Evolutionary conservation across 1,140 invertebrate genomes (phyloP).

Genomic region (Panonychus citri): DNA sequence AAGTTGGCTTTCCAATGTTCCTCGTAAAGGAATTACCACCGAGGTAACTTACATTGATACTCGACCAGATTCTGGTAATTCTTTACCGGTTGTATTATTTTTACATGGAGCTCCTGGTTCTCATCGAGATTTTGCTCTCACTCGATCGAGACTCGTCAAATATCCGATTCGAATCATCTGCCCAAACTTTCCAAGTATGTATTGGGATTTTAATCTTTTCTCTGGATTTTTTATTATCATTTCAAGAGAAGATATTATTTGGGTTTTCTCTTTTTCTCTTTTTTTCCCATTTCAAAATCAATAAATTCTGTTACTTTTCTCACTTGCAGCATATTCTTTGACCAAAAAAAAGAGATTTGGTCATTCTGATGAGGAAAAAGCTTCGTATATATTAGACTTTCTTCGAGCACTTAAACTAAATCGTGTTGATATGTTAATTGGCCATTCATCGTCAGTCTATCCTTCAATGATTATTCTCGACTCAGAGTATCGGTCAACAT

Average conservation of each 20-base stretch:
- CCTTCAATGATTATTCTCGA: constrained; percentile 6
- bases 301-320: constrained; percentile 1
- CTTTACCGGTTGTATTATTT: background rate
- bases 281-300: background rate
- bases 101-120: constrained; percentile 6
- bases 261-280: background rate
- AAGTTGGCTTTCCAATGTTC: background rate
- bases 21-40: background rate
- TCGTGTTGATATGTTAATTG: constrained; percentile 10
- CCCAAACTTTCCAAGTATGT: constrained; percentile 1
- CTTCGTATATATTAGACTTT: constrained; percentile 12
- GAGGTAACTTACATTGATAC: constrained; percentile 5
- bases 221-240: no score
- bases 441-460: constrained; percentile 12
- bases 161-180: background rate
- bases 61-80: background rate
- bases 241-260: background rate
- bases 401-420: constrained; percentile 8
- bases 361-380: constrained; percentile 12
- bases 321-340: constrained; percentile 2
- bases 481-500: background rate
- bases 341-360: constrained; percentile 7
- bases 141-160: background rate
- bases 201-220: no score
- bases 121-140: background rate